Evolutionary conservation across 2,797 vertebrate species (phyloP), one percentile per base, ranked within the genome.

Genomic region (Myotis daubentonii): DNA sequence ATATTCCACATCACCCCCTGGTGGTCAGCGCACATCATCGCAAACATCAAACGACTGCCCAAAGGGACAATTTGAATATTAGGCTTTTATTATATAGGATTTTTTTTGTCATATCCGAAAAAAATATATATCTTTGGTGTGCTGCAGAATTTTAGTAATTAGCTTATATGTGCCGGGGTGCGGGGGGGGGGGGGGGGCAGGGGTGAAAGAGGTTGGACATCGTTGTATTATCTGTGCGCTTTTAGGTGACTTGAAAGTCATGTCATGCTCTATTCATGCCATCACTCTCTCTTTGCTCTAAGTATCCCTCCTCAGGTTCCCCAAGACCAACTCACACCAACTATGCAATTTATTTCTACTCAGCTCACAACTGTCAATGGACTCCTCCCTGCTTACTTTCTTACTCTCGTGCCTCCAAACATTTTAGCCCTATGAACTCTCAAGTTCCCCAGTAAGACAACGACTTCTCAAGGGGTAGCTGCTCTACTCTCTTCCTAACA

Each of bases 121-220:
- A 55, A 53, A 23, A 22, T 3, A 71, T 25, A 23, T 36, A 8
- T 55, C 36, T 55, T 55, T 36, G 75, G 20, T 25, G 3, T 33
- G 49, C 20, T 0, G 4, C n/a, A 55, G 33, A 38, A 38, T 78
- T 55, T 78, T 33, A 55, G 13, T 16, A 36, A 53, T 53, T 53
- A 53, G 49, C 33, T 78, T 23, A 36, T 53, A 51, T 36, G 51
- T 22, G n/a, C 22, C 0, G 1, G 12, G 28, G 5, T 36, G 36
- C 2, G 4, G 28, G 5, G n/a, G 4, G 28, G 5, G 4, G 28
- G 5, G 1, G 12, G 28, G 5, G 2, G 36, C 2, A 2, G 28
- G 5, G 23, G 25, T 55, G n/a, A 55, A 36, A 36, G 15, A 55
- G 12, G 4, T 74, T 36, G 20, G 7, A 55, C 22, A 23, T 25